Evolutionary conservation across 2,113 vertebrate genomes (phyloP), one percentile per base, ranked within the genome.

Genomic region (Microcebus tavaratra): DNA sequence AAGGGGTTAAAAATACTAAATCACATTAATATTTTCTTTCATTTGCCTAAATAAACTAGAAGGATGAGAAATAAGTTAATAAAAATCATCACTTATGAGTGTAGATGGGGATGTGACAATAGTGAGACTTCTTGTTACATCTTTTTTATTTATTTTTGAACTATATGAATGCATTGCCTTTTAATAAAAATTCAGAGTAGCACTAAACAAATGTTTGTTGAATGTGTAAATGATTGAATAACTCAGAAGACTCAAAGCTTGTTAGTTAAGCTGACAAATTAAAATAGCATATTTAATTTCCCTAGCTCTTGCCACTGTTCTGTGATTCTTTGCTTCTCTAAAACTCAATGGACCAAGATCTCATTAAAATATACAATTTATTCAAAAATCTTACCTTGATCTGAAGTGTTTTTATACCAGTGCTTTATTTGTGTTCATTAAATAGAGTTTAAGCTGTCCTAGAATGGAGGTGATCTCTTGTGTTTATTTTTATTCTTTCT

Each of bases 401-500:
- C 36, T 63, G 21, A 95, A 53, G 1, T 72, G 78, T 86, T 89
- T 92, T 81, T 34, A 55, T 88, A 25, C 8, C 8, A 70, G 1
- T 29, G 39, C 5, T 89, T 94, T 59, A 50, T 89, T 91, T 61
- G 15, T 91, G 67, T 50, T 95, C 4, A 55, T 96, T 65, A 81
- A 73, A 83, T 36, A 73, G 36, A 85, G 18, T 48, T 86, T 36
- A 84, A 92, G 3, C 10, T 89, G 29, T 23, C 50, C 23, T 48
- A 79, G 3, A 93, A 11, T 63, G 5, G 9, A 72, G 27, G 90
- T 90, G 12, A 87, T 95, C 45, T 72, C 15, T 81, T 90, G 18
- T 96, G 68, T 94, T 97, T 97, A 93, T 93, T 95, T 97, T 95
- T 92, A 93, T 87, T 96, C 89, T 95, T 93, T 97, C 14, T 95